These are phyloP conservation scores for Tokudaia tokunoshimensis DNA, from an alignment of 2,797 vertebrate species.

Conservation along the genomic window DNA sequence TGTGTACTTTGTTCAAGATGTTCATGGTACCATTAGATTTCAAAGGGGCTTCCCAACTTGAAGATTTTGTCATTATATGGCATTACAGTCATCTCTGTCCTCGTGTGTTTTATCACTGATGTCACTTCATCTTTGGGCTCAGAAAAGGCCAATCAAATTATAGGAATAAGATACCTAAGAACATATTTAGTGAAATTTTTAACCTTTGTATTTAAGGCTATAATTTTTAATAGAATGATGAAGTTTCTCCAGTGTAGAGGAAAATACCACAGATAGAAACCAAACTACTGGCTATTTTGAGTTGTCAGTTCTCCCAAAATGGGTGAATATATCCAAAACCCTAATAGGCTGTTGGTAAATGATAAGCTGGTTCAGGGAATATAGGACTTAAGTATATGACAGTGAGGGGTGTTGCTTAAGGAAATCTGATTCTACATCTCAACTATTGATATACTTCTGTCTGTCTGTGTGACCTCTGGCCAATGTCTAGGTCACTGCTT, in stretches of 20 bases:
- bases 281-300: conserved; percentile 9
- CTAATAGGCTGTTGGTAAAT: background rate
- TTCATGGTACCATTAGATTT: background rate
- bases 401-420: background rate
- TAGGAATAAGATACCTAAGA: conserved; percentile 21
- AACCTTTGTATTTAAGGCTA: conserved; percentile 6
- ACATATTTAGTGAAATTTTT: background rate
- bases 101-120: background rate
- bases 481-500: background rate
- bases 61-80: background rate
- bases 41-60: background rate
- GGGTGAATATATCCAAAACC: background rate
- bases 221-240: background rate
- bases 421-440: background rate
- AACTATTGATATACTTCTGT: background rate
- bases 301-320: background rate
- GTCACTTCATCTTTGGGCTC: background rate
- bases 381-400: background rate
- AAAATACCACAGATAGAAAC: background rate
- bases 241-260: background rate
- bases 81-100: background rate
- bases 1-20: background rate
- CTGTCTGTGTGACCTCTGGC: background rate
- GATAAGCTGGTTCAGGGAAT: background rate
- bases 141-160: conserved; percentile 21